These are phyloP conservation scores for Rhamphomyia laevipes DNA, from an alignment of 2,888 invertebrate genomes.

Conservation along the genomic window DNA sequence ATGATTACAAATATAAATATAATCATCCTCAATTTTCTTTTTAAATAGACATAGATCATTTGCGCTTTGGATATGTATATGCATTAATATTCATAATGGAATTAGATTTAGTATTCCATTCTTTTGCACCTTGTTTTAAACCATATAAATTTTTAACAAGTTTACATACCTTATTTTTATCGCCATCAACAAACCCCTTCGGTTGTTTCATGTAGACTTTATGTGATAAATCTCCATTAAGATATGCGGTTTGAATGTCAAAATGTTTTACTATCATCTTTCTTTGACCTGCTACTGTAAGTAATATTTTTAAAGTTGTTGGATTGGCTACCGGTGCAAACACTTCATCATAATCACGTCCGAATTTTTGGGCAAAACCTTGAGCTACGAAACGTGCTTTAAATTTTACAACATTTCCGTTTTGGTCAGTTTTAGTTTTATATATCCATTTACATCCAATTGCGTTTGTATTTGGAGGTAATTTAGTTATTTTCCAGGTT, in stretches of 20 bases:
- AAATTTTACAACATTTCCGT: background rate
- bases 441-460: background rate
- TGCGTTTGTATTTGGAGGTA: background rate
- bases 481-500: background rate
- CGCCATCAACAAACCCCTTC: background rate
- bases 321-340: constrained; percentile 1
- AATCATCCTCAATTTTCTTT: background rate
- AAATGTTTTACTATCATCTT: background rate
- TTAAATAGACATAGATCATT: background rate
- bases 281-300: background rate
- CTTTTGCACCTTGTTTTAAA: background rate
- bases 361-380: constrained; percentile 5
- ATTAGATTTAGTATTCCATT: constrained; percentile 3
- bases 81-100: background rate
- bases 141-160: constrained; percentile 2
- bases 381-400: constrained; percentile 7
- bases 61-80: background rate
- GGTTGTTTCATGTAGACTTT: constrained; percentile 1
- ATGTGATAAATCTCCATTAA: background rate
- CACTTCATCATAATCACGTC: constrained; percentile 6
- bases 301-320: background rate
- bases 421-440: background rate
- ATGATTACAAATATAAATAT: background rate
- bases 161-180: background rate
- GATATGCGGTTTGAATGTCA: background rate